Percentiles rank a stretch among this genome's conserved stretches.
These are phyloP conservation scores for Chaunax sp. DNA, from an alignment of 2,797 vertebrate genomes.

Conservation along the genomic window DNA sequence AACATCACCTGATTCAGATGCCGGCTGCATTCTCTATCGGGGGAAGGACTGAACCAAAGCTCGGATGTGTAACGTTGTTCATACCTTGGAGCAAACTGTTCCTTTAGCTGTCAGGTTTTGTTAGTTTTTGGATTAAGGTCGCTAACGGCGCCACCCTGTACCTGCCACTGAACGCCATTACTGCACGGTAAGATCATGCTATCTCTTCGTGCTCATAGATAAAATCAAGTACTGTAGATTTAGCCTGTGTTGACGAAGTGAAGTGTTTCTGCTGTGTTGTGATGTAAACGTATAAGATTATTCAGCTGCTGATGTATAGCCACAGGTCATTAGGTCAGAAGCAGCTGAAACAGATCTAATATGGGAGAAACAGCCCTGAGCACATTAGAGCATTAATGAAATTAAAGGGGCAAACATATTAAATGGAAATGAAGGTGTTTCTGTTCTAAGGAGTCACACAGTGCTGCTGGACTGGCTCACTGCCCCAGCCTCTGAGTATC, in stretches of 20 bases:
- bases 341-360: neutral
- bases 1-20: neutral
- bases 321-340: neutral
- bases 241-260: neutral
- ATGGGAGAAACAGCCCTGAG: neutral
- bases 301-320: neutral
- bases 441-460: too few relatives aligned
- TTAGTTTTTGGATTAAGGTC: neutral
- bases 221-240: accelerated
- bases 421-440: too few relatives aligned
- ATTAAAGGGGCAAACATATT: too few relatives aligned
- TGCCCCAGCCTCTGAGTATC: accelerated
- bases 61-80: conserved; percentile 4
- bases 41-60: neutral
- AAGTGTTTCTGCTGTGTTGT: neutral
- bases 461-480: neutral
- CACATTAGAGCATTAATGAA: too few relatives aligned
- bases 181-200: neutral
- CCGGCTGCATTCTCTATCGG: too few relatives aligned
- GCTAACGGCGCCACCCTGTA: neutral
- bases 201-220: accelerated
- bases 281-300: neutral
- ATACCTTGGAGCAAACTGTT: neutral
- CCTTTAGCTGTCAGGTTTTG: conserved; percentile 4
- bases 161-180: too few relatives aligned